Conservation (phyloP, 2,113 vertebrate species). For the Pantherophis guttatus region DNA sequence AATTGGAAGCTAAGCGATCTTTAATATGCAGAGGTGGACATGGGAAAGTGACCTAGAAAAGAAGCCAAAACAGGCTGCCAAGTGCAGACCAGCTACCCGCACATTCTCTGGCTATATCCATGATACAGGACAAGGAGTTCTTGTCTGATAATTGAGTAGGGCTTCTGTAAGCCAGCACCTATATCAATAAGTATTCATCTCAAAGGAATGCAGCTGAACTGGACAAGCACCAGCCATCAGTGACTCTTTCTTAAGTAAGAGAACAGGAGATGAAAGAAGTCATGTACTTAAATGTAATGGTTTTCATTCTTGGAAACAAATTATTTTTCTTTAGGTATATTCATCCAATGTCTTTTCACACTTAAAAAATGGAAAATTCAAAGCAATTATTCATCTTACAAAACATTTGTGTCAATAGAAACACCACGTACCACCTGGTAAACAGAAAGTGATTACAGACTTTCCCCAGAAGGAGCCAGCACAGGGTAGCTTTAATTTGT, state of each 20-base stretch:
- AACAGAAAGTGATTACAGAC: neutral
- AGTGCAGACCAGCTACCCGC: neutral
- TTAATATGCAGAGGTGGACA: neutral
- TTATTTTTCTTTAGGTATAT: neutral
- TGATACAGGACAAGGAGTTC: neutral
- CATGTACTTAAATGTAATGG: neutral
- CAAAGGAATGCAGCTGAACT: conserved; percentile 8
- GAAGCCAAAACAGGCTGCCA: neutral
- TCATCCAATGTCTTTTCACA: neutral
- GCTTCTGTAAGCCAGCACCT: neutral
- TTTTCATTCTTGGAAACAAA: neutral
- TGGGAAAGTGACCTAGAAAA: neutral
- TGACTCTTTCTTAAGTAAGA: neutral
- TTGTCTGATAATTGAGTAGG: neutral
- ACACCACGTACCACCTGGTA: neutral
- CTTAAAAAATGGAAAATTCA: neutral
- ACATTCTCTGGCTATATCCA: neutral
- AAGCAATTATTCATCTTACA: neutral
- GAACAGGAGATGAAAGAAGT: neutral
- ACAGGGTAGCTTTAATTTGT: neutral
- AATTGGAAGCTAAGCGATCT: neutral
- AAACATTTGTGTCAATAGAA: neutral
- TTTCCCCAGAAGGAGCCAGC: conserved; percentile 7
- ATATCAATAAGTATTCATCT: neutral
- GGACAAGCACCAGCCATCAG: neutral